A percentile compares a stretch with the other conserved stretches of the same genome.
These are phyloP conservation scores for Athalia cordata DNA, from an alignment of 2,888 invertebrate species.

Conservation along the genomic window DNA sequence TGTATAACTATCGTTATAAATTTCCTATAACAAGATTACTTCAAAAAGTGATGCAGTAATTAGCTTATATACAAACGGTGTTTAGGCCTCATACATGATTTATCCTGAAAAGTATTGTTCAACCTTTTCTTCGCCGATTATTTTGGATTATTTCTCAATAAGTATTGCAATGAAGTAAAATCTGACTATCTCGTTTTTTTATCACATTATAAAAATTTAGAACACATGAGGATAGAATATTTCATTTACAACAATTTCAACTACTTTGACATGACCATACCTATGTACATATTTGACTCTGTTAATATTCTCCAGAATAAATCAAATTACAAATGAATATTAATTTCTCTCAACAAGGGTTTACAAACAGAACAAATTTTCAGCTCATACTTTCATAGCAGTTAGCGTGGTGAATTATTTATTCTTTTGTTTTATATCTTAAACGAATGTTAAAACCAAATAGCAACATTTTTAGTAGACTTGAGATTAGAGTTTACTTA, in stretches of 20 bases:
- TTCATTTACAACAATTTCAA: constrained; percentile 19
- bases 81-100: constrained; percentile 41
- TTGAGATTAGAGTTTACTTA: neutral
- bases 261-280: neutral
- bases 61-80: constrained; percentile 58
- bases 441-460: constrained; percentile 46
- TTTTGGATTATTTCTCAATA: neutral
- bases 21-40: constrained; percentile 60
- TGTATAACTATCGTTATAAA: constrained; percentile 38
- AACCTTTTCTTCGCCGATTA: neutral
- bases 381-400: constrained; percentile 52
- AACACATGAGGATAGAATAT: neutral
- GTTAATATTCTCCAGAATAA: constrained; percentile 49
- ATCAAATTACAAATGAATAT: constrained; percentile 49
- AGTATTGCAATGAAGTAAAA: neutral
- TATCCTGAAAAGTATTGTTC: constrained; percentile 32
- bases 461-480: neutral
- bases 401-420: constrained; percentile 49
- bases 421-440: constrained; percentile 47
- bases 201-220: neutral
- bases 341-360: constrained; percentile 27
- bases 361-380: constrained; percentile 41
- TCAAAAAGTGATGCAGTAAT: constrained; percentile 57
- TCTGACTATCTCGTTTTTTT: neutral
- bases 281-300: neutral